phyloP scores from a whole-genome alignment of 2,888 invertebrate species.

The Acleris laterana region DNA sequence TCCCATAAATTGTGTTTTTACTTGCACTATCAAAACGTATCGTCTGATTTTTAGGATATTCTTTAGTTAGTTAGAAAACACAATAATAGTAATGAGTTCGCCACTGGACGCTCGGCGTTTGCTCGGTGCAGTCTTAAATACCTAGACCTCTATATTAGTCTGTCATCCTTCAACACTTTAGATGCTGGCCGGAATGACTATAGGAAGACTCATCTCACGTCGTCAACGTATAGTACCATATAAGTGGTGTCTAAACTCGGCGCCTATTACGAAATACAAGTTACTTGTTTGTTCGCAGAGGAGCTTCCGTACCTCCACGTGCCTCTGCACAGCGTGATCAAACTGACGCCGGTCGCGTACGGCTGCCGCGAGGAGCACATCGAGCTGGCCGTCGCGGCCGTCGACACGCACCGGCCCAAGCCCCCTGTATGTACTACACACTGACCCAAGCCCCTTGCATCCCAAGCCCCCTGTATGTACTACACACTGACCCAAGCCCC shows the following conservation, averaged over 20 bases:
- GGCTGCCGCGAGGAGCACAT: constrained; percentile 98
- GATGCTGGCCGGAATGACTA: too few species aligned
- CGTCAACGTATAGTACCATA: too few species aligned
- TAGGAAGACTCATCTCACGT: too few species aligned
- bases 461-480: background rate
- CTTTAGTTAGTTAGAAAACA: too few species aligned
- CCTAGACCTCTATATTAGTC: too few species aligned
- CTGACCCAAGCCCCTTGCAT: background rate
- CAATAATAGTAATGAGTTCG: too few species aligned
- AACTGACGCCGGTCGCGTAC: constrained; percentile 98
- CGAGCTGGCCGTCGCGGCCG: constrained; percentile 95
- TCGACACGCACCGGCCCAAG: constrained; percentile 97
- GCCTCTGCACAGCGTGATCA: constrained; percentile 97
- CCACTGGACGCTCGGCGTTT: too few species aligned
- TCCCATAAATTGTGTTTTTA: too few species aligned
- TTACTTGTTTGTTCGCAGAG: constrained; percentile 75
- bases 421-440: constrained; percentile 87
- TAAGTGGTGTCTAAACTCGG: background rate
- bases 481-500: constrained; percentile 8
- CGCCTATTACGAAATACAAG: background rate
- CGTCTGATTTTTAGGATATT: too few species aligned
- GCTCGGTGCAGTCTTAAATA: too few species aligned
- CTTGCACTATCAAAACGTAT: too few species aligned
- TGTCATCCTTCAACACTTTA: too few species aligned
- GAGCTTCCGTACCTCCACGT: constrained; percentile 96